Percentiles rank a stretch among this genome's conserved stretches.
Conservation (phyloP, 2,888 invertebrate genomes). For the Sinhomidia bicolor region DNA sequence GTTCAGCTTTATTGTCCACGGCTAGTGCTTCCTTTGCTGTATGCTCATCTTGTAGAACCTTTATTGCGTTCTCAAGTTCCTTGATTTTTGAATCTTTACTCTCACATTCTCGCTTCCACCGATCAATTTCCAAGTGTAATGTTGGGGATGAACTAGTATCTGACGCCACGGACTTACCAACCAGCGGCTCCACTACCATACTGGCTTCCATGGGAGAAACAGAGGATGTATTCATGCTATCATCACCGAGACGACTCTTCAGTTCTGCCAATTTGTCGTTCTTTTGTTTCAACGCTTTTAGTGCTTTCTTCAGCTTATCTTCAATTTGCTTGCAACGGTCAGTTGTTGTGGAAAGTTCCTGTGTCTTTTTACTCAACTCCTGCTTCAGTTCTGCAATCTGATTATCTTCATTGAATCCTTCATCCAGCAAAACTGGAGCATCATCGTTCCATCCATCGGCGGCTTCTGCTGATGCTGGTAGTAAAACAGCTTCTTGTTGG, state of each 20-base stretch:
- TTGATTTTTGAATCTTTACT: conserved; percentile 47
- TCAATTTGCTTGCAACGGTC: conserved; percentile 80
- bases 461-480: background rate
- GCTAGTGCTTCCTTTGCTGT: background rate
- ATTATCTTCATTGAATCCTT: conserved; percentile 75
- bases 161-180: background rate
- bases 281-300: conserved; percentile 88
- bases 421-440: conserved; percentile 81
- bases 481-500: background rate
- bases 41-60: background rate
- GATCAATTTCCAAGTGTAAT: conserved; percentile 32
- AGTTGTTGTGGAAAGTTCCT: conserved; percentile 13
- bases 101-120: conserved; percentile 11
- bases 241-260: conserved; percentile 91
- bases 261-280: conserved; percentile 90
- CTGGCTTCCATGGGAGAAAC: conserved; percentile 41
- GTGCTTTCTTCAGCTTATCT: conserved; percentile 86
- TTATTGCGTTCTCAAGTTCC: conserved; percentile 30
- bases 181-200: conserved; percentile 39
- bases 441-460: conserved; percentile 81
- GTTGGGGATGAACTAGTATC: background rate
- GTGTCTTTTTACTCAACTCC: conserved; percentile 35
- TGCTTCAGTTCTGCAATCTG: conserved; percentile 78
- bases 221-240: conserved; percentile 47
- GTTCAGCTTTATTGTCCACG: background rate